Conservation (phyloP, 1,140 invertebrate genomes). For the Lordiphosa mommai region DNA sequence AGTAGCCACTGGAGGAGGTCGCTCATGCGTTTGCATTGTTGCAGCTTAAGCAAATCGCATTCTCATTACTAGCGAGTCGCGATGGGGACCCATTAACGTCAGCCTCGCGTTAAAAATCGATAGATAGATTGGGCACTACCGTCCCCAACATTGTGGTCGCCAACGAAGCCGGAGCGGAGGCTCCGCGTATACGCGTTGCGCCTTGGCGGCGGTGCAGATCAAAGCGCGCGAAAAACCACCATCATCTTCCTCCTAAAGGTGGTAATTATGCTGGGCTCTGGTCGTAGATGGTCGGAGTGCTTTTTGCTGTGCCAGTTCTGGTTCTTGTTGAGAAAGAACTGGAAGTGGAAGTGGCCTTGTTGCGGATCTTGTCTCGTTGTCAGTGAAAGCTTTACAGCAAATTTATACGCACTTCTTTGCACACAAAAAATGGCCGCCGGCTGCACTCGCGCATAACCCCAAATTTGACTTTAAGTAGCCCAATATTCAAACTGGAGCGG, state of each 20-base stretch:
- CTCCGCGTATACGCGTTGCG: slow-evolving; percentile 12
- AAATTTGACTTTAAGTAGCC: slow-evolving; percentile 53
- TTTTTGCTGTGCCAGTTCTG: neutral
- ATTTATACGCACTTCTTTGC: slow-evolving; percentile 64
- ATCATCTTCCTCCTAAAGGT: slow-evolving; percentile 78
- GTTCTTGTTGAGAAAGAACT: slow-evolving; percentile 28
- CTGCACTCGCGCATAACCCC: slow-evolving; percentile 49
- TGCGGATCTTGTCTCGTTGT: slow-evolving; percentile 32
- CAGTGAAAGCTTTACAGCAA: slow-evolving; percentile 71
- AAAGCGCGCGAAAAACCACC: slow-evolving; percentile 78
- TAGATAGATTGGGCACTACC: slow-evolving; percentile 63
- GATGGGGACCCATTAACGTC: slow-evolving; percentile 62
- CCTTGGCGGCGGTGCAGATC: slow-evolving; percentile 60
- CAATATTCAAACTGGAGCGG: neutral
- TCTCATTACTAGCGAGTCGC: slow-evolving; percentile 52
- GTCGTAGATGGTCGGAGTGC: slow-evolving; percentile 24
- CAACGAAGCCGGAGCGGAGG: slow-evolving; percentile 22
- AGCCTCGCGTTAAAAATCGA: slow-evolving; percentile 78
- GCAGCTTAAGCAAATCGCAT: slow-evolving; percentile 35
- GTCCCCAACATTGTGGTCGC: slow-evolving; percentile 39
- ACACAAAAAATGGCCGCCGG: slow-evolving; percentile 60
- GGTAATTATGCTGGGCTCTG: slow-evolving; percentile 74
- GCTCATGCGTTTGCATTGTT: slow-evolving; percentile 36
- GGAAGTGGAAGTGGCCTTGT: slow-evolving; percentile 26
- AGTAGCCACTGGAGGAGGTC: neutral